Evolutionary conservation across 2,797 vertebrate genomes (phyloP).

Genomic region (Anguilla marmorata): DNA sequence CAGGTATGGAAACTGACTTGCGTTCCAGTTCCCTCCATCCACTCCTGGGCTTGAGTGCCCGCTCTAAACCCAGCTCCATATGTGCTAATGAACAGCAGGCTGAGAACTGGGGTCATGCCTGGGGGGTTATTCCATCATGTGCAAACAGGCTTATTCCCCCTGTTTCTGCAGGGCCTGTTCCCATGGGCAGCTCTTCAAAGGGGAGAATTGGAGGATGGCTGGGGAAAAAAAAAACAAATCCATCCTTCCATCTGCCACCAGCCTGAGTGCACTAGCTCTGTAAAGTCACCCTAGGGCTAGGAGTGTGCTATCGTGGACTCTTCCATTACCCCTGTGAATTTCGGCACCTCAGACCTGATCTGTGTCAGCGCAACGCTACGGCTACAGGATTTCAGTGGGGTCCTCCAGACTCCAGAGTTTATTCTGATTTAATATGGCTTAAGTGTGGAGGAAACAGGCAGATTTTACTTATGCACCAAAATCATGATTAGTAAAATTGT

Average conservation of each 20-base stretch:
- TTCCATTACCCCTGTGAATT: neutral
- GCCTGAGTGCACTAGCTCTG: constrained; percentile 32
- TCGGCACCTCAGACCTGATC: neutral
- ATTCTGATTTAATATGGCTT: neutral
- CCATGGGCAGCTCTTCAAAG: constrained; percentile 23
- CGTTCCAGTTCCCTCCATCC: constrained; percentile 28
- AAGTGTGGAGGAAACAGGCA: neutral
- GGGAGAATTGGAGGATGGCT: constrained; percentile 37
- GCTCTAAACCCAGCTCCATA: constrained; percentile 2
- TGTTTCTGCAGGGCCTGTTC: neutral
- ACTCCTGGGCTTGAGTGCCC: neutral
- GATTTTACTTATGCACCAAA: neutral
- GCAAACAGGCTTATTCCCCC: constrained; percentile 16
- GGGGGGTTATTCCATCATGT: constrained; percentile 15
- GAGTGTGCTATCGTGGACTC: neutral
- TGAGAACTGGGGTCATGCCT: constrained; percentile 12
- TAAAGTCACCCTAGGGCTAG: constrained; percentile 23
- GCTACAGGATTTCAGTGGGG: neutral
- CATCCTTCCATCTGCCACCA: constrained; percentile 54
- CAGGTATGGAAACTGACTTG: constrained; percentile 43
- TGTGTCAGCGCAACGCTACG: neutral
- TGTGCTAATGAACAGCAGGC: constrained; percentile 17
- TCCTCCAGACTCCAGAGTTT: neutral
- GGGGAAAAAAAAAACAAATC: constrained; percentile 41
- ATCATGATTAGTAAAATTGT: neutral